phyloP scores from a whole-genome alignment of 2,888 invertebrate genomes.

The Polietes domitor region DNA sequence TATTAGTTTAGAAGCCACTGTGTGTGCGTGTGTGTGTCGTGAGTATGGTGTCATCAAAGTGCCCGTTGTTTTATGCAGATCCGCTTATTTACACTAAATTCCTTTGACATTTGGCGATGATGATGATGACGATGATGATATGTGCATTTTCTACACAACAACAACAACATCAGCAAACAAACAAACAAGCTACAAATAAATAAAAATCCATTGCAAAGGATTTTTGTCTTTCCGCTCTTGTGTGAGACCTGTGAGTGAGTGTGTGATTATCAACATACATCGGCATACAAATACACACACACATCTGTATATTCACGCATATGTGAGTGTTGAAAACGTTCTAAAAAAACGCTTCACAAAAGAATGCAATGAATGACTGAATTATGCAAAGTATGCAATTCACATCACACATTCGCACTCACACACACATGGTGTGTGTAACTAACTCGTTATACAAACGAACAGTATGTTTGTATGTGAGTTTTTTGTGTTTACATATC shows the following conservation, averaged over 20 bases:
- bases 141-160: neutral
- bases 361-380: conserved; percentile 32
- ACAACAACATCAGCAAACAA: neutral
- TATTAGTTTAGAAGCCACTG: too few relatives aligned
- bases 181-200: neutral
- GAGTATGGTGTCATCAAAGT: too few relatives aligned
- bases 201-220: neutral
- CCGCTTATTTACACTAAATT: conserved; percentile 34
- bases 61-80: neutral
- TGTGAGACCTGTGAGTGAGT: neutral
- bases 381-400: conserved; percentile 66
- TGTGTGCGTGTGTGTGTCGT: too few relatives aligned
- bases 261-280: neutral
- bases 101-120: conserved; percentile 24
- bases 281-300: neutral
- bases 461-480: neutral
- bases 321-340: neutral
- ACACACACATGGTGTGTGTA: conserved; percentile 9
- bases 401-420: conserved; percentile 35
- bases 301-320: neutral
- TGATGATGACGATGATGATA: too few relatives aligned
- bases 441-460: neutral
- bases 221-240: neutral
- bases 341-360: conserved; percentile 10
- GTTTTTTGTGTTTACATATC: neutral